Base-by-base conservation (phyloP, 2,113 vertebrate genomes). In the Rhabdomys dilectus region DNA sequence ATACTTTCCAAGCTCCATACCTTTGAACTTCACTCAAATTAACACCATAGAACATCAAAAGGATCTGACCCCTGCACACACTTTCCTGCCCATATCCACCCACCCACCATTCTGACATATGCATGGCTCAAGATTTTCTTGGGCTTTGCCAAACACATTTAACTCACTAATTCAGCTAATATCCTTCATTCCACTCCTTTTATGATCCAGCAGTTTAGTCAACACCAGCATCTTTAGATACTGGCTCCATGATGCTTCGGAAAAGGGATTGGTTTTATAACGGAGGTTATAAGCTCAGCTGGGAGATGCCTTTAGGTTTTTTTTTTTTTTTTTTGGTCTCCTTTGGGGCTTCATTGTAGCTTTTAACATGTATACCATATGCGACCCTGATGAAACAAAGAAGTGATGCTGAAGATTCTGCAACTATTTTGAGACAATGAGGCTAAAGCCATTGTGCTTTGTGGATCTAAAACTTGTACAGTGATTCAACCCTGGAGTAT, bases 391-490 rank as follows among this genome's bases (percentile, higher is more conserved):
- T 90, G 21, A 17, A 66, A 86, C 62, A 17, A 82, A 36, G 36
- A 13, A 1, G 6, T 31, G 16, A 95, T 34, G 34, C 24, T 91
- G 45, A 58, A 89, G 3, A 0, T 95, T 89, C 48, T 84, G 53
- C 75, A 96, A 51, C 73, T 78, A 45, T 77, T 84, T 82, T 88
- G 76, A 89, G 72, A 86, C 29, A 5, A 62, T 45, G 76, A 75
- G 56, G 45, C 21, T 91, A 51, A 70, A 91, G 31, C 4, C 29
- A 64, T 36, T 21, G 3, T 72, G 9, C 51, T 29, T 51, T 42
- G 17, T 17, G 29, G 51, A 1, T 90, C 34, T 93, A 34, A 90
- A 81, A 76, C 11, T 84, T 66, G 12, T 39, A 22, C 0, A 64
- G 42, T 45, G 19, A 7, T 24, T 45, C 5, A 45, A 2, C 34